Base-by-base conservation (phyloP, 2,113 vertebrate genomes). In the Aspiorhynchus laticeps region DNA sequence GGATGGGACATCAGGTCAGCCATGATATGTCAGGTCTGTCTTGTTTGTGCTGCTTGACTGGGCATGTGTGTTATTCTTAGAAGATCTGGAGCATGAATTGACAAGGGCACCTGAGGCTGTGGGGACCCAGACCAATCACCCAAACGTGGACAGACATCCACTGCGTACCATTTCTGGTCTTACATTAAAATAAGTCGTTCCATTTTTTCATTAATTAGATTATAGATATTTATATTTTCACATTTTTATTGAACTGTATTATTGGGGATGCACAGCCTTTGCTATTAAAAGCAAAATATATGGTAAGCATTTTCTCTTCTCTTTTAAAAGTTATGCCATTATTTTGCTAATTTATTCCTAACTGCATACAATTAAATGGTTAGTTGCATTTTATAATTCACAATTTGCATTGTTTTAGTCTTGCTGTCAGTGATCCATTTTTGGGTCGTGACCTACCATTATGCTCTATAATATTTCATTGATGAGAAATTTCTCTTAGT, bases 41-140 rank as follows among this genome's bases (percentile, higher is more conserved):
- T 86, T 71, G 80, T 88, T 89, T 88, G 85, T 86, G 63, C 65
- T 56, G 81, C 87, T 86, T 73, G 79, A 53, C 83, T 87, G 88
- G 80, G 1, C 75, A 61, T 75, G 53, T 36, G 38, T 76, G 56
- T 82, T 90, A 81, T 90, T 91, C 87, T 84, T 86, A 51, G 71
- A 89, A 65, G 85, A 76, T 84, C 33, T 88, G 79, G 53, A 67
- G 82, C 76, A 46, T 87, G 87, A 87, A 86, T 76, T 59, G 82
- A 80, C 43, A 31, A 53, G 65, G 87, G 80, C 88, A 89, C 89
- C 87, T 83, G 83, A 87, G 85, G 85, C 89, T 88, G 21, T 65
- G 73, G 67, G 53, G 56, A 67, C 59, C 56, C 59, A 21, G 56
- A 67, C 76, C 33, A 76, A 59, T 43, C 41, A 33, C 33, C 59